phyloP scores from a whole-genome alignment of 1,140 invertebrate genomes.

The Hyposmocoma kahamanoa region DNA sequence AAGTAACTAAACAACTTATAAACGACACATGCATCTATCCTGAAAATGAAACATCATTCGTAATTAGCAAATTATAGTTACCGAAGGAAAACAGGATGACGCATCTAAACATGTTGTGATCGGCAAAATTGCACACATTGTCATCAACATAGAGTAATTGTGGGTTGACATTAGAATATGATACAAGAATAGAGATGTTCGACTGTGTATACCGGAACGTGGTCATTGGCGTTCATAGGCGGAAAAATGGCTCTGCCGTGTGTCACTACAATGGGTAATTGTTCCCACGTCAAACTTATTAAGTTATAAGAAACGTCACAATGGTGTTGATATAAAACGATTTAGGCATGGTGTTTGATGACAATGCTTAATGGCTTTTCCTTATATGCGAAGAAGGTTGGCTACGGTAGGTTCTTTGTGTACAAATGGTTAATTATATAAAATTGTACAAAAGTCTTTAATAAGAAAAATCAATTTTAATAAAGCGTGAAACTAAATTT shows the following conservation, averaged over 20 bases:
- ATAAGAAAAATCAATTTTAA: too few species aligned
- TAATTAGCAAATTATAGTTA: slow-evolving; percentile 15
- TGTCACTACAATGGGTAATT: slow-evolving; percentile 1
- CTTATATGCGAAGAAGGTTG: too few species aligned
- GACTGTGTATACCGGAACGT: too few species aligned
- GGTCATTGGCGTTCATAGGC: slow-evolving; percentile 17
- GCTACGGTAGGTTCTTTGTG: too few species aligned
- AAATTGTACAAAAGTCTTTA: too few species aligned
- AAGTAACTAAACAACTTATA: too few species aligned
- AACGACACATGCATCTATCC: too few species aligned
- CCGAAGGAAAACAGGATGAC: slow-evolving; percentile 39
- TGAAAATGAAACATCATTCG: slow-evolving; percentile 8
- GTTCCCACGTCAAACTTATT: slow-evolving; percentile 1
- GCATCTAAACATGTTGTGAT: slow-evolving; percentile 43
- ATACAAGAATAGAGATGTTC: slow-evolving; percentile 30
- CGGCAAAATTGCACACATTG: slow-evolving; percentile 33
- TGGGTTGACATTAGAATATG: slow-evolving; percentile 22
- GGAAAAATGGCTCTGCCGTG: slow-evolving; percentile 17
- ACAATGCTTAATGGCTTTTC: too few species aligned
- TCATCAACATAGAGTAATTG: slow-evolving; percentile 31
- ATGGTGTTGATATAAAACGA: not conserved
- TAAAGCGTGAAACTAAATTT: too few species aligned
- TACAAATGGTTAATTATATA: too few species aligned
- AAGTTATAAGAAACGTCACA: not conserved
- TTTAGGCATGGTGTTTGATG: too few species aligned